phyloP scores from a whole-genome alignment of 2,797 vertebrate species.

The Poecilia velifera region DNA sequence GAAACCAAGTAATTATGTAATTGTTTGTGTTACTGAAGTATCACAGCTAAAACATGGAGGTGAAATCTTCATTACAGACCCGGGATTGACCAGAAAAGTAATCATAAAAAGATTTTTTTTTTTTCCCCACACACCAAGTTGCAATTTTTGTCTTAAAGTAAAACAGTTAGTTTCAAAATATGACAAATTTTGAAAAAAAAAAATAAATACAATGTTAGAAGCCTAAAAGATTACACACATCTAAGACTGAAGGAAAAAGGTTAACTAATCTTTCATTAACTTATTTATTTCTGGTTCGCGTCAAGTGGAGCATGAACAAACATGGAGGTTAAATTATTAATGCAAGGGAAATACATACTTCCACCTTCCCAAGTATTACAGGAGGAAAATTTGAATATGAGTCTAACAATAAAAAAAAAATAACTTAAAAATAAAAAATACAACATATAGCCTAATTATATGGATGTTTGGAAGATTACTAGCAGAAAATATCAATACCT shows the following conservation, averaged over 20 bases:
- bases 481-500: conserved; percentile 72
- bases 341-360: neutral
- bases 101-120: neutral
- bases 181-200: neutral
- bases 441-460: neutral
- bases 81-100: neutral
- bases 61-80: neutral
- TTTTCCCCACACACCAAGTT: neutral
- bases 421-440: neutral
- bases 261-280: neutral
- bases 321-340: neutral
- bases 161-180: neutral
- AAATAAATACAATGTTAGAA: neutral
- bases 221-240: neutral
- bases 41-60: neutral
- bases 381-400: too few species aligned
- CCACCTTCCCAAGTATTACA: neutral
- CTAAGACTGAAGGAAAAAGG: neutral
- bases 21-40: neutral
- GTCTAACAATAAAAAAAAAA: neutral
- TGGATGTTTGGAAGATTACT: neutral
- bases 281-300: neutral
- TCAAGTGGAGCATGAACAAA: neutral
- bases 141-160: neutral
- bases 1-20: neutral